Conservation (phyloP, 2,888 invertebrate genomes). For the Sarcophaga caerulescens region DNA sequence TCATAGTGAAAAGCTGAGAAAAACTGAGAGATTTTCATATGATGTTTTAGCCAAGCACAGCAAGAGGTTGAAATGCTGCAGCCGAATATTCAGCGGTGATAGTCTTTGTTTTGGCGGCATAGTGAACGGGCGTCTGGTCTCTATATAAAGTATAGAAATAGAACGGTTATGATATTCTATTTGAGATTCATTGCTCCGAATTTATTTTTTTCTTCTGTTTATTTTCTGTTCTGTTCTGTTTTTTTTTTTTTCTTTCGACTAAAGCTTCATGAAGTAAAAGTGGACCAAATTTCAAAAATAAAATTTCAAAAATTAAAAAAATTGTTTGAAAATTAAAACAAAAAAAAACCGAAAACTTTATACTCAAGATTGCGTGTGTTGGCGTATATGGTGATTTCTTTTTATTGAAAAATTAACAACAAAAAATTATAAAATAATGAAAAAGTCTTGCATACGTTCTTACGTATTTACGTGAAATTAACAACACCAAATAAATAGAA, state of each 20-base stretch:
- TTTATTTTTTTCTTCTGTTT: slow-evolving; percentile 6
- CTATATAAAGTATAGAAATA: slow-evolving; percentile 27
- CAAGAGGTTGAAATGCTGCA: slow-evolving; percentile 51
- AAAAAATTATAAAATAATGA: slow-evolving; percentile 38
- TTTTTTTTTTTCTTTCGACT: slow-evolving; percentile 30
- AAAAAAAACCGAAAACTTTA: slow-evolving; percentile 16
- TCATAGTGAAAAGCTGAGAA: neutral
- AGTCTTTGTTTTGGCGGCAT: slow-evolving; percentile 78
- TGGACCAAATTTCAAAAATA: slow-evolving; percentile 61
- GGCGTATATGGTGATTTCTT: slow-evolving; percentile 56
- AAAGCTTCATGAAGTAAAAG: slow-evolving; percentile 51
- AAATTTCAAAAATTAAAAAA: slow-evolving; percentile 12
- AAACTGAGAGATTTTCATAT: slow-evolving; percentile 32
- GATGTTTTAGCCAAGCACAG: slow-evolving; percentile 16
- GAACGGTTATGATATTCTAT: slow-evolving; percentile 33
- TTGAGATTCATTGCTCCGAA: slow-evolving; percentile 22
- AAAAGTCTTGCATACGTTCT: slow-evolving; percentile 50
- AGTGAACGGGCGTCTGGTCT: slow-evolving; percentile 75
- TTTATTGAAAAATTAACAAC: slow-evolving; percentile 31
- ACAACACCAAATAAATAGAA: slow-evolving; percentile 35
- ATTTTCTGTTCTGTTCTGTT: slow-evolving; percentile 36
- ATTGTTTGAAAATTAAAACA: neutral
- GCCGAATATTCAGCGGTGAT: slow-evolving; percentile 61
- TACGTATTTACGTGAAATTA: slow-evolving; percentile 44
- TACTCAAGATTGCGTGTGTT: slow-evolving; percentile 56